phyloP scores from a whole-genome alignment of 2,797 vertebrate species.

The Salmo trutta region DNA sequence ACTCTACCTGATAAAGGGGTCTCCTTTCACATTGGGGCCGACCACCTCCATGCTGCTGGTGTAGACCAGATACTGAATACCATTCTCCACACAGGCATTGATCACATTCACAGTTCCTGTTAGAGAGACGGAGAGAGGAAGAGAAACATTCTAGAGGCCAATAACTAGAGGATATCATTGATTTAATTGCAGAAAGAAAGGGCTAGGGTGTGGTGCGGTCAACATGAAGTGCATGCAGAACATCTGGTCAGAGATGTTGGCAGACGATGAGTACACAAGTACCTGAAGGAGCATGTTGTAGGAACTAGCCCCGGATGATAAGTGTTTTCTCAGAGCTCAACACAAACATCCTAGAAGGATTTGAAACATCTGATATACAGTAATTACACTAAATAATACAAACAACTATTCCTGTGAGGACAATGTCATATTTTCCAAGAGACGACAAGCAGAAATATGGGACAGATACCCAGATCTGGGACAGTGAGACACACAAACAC shows the following conservation, averaged over 20 bases:
- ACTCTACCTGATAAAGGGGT: slow-evolving; percentile 81
- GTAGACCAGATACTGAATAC: slow-evolving; percentile 80
- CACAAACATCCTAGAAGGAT: not conserved
- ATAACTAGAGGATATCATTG: not conserved
- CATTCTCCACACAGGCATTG: slow-evolving; percentile 78
- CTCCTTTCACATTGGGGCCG: slow-evolving; percentile 82
- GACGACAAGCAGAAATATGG: not conserved
- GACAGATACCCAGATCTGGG: not conserved
- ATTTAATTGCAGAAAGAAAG: not conserved
- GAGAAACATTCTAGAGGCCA: not conserved
- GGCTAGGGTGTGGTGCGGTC: not conserved
- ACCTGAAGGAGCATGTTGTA: not conserved
- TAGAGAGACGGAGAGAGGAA: not conserved
- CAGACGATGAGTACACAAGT: not conserved
- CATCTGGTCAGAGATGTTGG: not conserved
- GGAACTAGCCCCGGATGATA: not conserved
- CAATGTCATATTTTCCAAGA: not conserved
- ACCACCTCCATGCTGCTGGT: slow-evolving; percentile 94
- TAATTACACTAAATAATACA: not conserved
- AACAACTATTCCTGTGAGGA: not conserved
- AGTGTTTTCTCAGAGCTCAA: not conserved
- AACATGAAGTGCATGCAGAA: not conserved
- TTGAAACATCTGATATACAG: not conserved
- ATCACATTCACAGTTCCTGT: slow-evolving; percentile 85
- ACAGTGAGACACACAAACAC: not conserved